These are phyloP conservation scores for Yasuhikotakia modesta DNA, from an alignment of 2,797 vertebrate genomes.

Conservation along the genomic window DNA sequence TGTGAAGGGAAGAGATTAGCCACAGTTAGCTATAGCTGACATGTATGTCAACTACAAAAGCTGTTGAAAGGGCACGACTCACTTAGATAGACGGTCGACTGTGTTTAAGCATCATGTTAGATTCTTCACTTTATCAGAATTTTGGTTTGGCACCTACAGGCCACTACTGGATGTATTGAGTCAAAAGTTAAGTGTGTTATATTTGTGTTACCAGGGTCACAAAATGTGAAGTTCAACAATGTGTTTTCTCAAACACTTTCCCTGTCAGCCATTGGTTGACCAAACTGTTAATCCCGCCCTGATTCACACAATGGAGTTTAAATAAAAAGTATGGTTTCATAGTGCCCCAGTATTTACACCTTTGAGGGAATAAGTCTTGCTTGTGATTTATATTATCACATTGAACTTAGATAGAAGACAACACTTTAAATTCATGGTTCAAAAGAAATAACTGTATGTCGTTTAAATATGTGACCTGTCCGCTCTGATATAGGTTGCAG, in stretches of 20 bases:
- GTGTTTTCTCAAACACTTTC: no score
- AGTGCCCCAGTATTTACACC: no score
- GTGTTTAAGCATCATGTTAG: neutral
- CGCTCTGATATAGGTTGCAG: constrained; percentile 1
- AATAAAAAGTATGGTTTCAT: no score
- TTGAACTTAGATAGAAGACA: no score
- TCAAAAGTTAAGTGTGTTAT: neutral
- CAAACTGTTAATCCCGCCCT: no score
- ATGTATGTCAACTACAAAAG: neutral
- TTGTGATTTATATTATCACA: no score
- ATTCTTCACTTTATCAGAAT: constrained; percentile 6
- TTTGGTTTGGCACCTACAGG: neutral
- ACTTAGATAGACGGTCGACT: neutral
- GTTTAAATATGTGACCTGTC: neutral
- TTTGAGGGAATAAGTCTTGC: no score
- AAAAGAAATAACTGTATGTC: neutral
- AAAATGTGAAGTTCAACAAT: no score
- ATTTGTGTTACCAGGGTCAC: neutral
- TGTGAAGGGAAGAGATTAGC: constrained; percentile 1
- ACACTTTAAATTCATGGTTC: neutral
- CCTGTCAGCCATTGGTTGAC: no score
- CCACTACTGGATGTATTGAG: neutral
- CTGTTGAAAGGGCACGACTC: neutral
- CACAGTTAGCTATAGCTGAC: constrained; percentile 22
- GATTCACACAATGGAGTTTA: no score